A percentile compares a stretch with the other conserved stretches of the same genome.
These are phyloP conservation scores for Scomber colias DNA, from an alignment of 2,113 vertebrate genomes.

Conservation along the genomic window DNA sequence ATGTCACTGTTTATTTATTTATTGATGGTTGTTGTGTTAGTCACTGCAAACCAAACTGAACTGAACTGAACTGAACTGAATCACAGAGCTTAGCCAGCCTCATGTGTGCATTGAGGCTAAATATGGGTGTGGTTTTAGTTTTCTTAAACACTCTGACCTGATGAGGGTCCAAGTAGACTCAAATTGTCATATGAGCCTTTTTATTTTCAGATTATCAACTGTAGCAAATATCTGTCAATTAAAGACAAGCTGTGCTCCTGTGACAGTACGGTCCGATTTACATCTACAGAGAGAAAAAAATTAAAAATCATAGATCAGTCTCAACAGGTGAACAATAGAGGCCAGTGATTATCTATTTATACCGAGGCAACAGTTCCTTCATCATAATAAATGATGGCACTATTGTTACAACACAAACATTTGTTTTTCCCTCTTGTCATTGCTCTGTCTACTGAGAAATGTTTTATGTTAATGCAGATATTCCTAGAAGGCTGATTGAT, in stretches of 20 bases:
- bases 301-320: slow-evolving; percentile 8
- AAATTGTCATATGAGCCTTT: not conserved
- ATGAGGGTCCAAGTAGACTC: too few species aligned
- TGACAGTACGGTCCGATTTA: slow-evolving; percentile 31
- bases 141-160: too few species aligned
- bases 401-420: slow-evolving; percentile 30
- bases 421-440: slow-evolving; percentile 35
- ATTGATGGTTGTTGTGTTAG: too few species aligned
- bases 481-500: slow-evolving; percentile 52
- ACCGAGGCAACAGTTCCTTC: not conserved
- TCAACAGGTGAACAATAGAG: slow-evolving; percentile 29
- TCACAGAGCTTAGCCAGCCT: too few species aligned
- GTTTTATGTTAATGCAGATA: slow-evolving; percentile 56
- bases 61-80: too few species aligned
- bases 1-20: too few species aligned
- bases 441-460: slow-evolving; percentile 30
- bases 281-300: not conserved
- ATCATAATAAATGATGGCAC: slow-evolving; percentile 24
- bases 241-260: slow-evolving; percentile 10
- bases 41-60: too few species aligned
- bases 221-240: slow-evolving; percentile 7
- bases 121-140: too few species aligned
- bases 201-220: slow-evolving; percentile 32
- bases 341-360: slow-evolving; percentile 9
- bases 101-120: too few species aligned